phyloP scores from a whole-genome alignment of 2,888 invertebrate genomes.

The Apamea monoglypha region DNA sequence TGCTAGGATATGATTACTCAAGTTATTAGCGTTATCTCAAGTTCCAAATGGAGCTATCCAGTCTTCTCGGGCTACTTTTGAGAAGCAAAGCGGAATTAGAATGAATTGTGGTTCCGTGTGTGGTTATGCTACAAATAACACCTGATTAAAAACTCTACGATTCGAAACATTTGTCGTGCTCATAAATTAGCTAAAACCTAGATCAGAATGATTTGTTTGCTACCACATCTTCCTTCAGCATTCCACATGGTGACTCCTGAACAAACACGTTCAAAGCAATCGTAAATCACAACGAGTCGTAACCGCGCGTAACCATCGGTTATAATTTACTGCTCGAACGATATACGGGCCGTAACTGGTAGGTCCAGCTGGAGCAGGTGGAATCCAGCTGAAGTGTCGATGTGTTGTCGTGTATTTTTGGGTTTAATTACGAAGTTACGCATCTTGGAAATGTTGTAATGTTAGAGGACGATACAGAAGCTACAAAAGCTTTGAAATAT shows the following conservation, averaged over 20 bases:
- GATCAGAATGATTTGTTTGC: slow-evolving; percentile 45
- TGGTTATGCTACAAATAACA: slow-evolving; percentile 19
- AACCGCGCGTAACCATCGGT: slow-evolving; percentile 38
- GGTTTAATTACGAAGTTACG: background rate
- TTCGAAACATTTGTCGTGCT: slow-evolving; percentile 25
- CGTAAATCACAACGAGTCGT: slow-evolving; percentile 50
- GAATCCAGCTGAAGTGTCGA: slow-evolving; percentile 39
- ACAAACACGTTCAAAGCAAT: slow-evolving; percentile 46
- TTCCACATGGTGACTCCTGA: slow-evolving; percentile 21
- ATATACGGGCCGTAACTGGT: slow-evolving; percentile 30
- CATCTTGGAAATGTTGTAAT: background rate
- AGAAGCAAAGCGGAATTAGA: slow-evolving; percentile 1
- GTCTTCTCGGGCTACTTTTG: background rate
- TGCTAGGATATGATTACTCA: background rate
- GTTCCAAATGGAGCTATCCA: background rate
- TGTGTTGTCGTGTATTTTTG: slow-evolving; percentile 27
- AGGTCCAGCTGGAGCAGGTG: slow-evolving; percentile 15
- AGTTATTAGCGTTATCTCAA: background rate
- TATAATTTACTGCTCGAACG: slow-evolving; percentile 44
- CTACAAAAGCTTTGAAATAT: background rate
- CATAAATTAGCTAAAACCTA: slow-evolving; percentile 30
- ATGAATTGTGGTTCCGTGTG: background rate
- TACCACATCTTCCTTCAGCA: slow-evolving; percentile 28
- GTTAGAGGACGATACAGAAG: too few relatives aligned
- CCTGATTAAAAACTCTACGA: slow-evolving; percentile 2